Base-by-base conservation (phyloP, 2,888 invertebrate genomes). In the Cheilosia urbana region DNA sequence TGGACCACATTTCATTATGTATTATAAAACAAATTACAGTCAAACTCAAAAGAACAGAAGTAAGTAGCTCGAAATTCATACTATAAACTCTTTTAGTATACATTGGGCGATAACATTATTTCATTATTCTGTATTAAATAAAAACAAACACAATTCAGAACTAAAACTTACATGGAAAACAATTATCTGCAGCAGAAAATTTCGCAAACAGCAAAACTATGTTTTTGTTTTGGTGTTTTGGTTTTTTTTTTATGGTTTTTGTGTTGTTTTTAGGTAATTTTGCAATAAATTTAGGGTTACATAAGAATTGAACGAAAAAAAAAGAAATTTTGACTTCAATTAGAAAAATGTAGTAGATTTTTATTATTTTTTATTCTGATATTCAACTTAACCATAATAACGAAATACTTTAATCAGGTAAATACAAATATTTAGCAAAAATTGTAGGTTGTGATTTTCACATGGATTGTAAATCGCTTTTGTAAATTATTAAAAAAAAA, bases 101-200 rank as follows among this genome's bases (percentile, higher is more conserved):
- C 65, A 53, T 60, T 76, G 49, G 47, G 49, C 53, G 55, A 84
- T 71, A 60, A 34, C 11, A 69, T 27, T 45, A 30, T 71, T 58
- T 24, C 21, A 62, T 66, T 71, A 53, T 63, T 75, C n/a, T 53
- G 24, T 53, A 57, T 40, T 11, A 24, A 4, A n/a, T 11, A 15
- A 60, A 63, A 75, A 53, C 47, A 65, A 66, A 71, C n/a, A 53
- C 34, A 81, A 72, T 58, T 81, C 57, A 77, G 71, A 84, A 87
- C 75, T 87, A 87, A 89, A 91, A 92, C 92, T 92, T 92, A 92
- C 92, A 90, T 92, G 92, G 92, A 89, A 92, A 92, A 89, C 92
- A 92, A 91, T 92, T 92, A 89, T 92, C 92, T 88, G 92, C 91
- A 89, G 89, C 89, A 88, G 90, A 89, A 88, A 90, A 89, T 89